phyloP scores from a whole-genome alignment of 2,797 vertebrate species.

The Propithecus perrieri region DNA sequence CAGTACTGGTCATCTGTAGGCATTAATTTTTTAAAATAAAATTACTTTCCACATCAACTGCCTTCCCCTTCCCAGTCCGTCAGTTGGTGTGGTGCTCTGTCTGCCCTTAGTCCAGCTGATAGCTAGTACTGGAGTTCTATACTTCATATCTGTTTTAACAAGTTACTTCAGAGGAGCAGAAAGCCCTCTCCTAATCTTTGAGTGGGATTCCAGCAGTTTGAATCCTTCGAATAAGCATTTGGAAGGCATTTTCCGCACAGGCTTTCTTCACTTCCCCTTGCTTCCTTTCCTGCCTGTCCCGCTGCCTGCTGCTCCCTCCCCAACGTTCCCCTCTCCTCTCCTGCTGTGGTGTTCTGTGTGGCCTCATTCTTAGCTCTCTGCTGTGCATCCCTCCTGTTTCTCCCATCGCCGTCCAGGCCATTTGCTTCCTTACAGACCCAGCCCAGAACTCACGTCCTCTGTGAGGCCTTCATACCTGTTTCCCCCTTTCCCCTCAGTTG shows the following conservation, averaged over 20 bases:
- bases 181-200: neutral
- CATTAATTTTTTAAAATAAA: neutral
- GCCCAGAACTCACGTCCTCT: neutral
- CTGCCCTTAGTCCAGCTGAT: neutral
- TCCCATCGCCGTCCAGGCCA: neutral
- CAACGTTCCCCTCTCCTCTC: neutral
- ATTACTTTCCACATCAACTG: neutral
- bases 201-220: neutral
- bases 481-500: rapidly evolving
- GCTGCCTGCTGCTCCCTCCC: neutral
- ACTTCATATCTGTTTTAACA: neutral
- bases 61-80: neutral
- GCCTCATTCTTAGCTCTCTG: neutral
- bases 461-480: neutral
- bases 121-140: neutral
- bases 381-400: neutral
- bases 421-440: neutral
- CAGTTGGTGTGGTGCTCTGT: rapidly evolving
- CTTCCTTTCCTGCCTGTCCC: neutral
- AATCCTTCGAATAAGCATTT: no score
- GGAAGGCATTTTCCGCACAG: neutral
- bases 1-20: neutral
- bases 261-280: neutral
- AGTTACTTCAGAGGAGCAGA: neutral
- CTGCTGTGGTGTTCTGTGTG: neutral